A percentile compares a stretch with the other conserved stretches of the same genome.
Conservation (phyloP, 1,140 invertebrate genomes). For the Zeugodacus cucurbitae region DNA sequence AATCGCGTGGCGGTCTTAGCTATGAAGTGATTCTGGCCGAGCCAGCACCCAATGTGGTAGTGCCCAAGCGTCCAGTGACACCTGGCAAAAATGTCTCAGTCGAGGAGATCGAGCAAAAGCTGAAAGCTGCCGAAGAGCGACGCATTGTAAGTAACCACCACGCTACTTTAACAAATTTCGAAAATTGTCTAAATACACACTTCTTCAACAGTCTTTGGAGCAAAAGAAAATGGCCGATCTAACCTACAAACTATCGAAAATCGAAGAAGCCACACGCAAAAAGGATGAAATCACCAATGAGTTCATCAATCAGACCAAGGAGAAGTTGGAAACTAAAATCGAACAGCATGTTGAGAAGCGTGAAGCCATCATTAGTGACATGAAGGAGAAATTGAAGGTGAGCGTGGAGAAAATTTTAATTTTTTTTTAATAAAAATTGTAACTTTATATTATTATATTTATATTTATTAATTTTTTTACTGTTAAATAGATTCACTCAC, state of each 20-base stretch:
- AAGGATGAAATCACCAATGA: constrained; percentile 85
- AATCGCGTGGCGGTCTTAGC: constrained; percentile 87
- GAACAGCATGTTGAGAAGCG: constrained; percentile 87
- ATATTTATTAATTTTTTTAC: neutral
- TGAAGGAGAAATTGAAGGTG: constrained; percentile 89
- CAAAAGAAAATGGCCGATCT: constrained; percentile 84
- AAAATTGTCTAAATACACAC: neutral
- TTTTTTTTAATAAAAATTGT: neutral
- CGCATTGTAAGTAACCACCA: constrained; percentile 75
- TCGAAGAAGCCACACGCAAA: constrained; percentile 90
- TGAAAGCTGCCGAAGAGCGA: constrained; percentile 90
- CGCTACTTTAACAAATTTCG: neutral
- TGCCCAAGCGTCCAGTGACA: constrained; percentile 73
- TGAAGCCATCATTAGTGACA: constrained; percentile 86
- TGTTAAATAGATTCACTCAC: constrained; percentile 72
- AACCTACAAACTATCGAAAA: constrained; percentile 83
- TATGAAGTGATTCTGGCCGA: constrained; percentile 95
- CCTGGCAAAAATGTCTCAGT: constrained; percentile 74
- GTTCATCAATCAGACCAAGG: constrained; percentile 86
- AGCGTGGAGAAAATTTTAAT: neutral
- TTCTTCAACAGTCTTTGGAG: constrained; percentile 76
- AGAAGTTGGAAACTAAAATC: constrained; percentile 90
- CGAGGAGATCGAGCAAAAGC: constrained; percentile 89
- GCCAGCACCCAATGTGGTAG: constrained; percentile 72
- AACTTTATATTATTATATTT: neutral